These are phyloP conservation scores for Myxocyprinus asiaticus DNA, from an alignment of 2,113 vertebrate genomes.

Conservation along the genomic window DNA sequence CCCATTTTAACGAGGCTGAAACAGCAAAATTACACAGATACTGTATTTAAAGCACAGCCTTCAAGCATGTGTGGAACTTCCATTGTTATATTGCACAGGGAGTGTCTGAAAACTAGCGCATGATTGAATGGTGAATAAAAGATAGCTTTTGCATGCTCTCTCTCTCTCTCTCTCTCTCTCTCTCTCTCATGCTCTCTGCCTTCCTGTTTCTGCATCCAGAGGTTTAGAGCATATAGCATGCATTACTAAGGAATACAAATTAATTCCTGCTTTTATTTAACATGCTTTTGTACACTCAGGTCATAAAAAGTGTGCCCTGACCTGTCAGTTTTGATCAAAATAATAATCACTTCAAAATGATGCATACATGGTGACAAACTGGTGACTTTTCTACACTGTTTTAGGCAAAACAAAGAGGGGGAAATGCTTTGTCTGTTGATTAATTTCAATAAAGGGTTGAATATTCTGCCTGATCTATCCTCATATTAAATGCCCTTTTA, in stretches of 20 bases:
- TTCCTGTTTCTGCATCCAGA: slow-evolving; percentile 40
- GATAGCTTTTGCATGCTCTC: no score
- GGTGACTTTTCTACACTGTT: neutral
- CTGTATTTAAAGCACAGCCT: no score
- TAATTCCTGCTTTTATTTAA: slow-evolving; percentile 1
- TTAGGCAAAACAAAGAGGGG: neutral
- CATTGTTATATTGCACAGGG: no score
- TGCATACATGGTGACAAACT: neutral
- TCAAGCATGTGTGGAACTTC: no score
- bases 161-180: slow-evolving; percentile 1
- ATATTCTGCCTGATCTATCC: neutral
- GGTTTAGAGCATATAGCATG: slow-evolving; percentile 11
- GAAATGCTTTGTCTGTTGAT: neutral
- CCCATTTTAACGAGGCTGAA: no score
- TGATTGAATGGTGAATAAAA: no score
- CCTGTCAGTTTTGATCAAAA: neutral
- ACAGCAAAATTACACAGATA: no score
- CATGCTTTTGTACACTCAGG: neutral
- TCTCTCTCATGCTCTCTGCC: slow-evolving; percentile 44
- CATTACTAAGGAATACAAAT: slow-evolving; percentile 25
- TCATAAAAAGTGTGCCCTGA: slow-evolving; percentile 11
- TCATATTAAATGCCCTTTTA: neutral
- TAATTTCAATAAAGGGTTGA: neutral
- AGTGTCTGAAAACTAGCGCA: no score
- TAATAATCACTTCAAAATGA: neutral